phyloP scores from a whole-genome alignment of 2,113 vertebrate genomes.

The Arothron firmamentum region DNA sequence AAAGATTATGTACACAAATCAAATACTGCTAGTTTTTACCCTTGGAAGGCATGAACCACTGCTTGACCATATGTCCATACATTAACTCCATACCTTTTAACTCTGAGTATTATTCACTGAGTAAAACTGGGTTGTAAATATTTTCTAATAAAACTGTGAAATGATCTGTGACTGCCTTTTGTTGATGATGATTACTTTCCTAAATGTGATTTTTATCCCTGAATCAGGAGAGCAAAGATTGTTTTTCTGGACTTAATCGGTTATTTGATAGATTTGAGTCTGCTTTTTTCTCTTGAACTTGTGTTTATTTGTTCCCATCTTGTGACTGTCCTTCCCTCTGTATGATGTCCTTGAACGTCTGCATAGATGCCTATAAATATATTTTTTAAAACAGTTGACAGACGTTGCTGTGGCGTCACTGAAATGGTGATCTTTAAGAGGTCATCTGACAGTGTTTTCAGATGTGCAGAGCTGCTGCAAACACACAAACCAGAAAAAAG shows the following conservation, averaged over 20 bases:
- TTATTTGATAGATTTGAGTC: too few species aligned
- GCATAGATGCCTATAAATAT: too few species aligned
- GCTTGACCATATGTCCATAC: background rate
- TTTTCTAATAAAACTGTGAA: slow-evolving; percentile 40
- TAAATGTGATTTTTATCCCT: slow-evolving; percentile 3
- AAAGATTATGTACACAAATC: slow-evolving; percentile 11
- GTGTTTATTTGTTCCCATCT: too few species aligned
- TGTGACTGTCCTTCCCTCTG: too few species aligned
- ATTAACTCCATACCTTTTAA: background rate
- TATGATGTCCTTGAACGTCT: too few species aligned
- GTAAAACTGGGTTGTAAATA: slow-evolving; percentile 15
- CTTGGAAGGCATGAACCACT: slow-evolving; percentile 32
- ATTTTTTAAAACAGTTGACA: too few species aligned
- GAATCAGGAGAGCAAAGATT: too few species aligned
- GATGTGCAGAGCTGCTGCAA: slow-evolving; percentile 22
- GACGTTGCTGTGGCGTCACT: too few species aligned
- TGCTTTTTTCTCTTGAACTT: too few species aligned
- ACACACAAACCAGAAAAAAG: slow-evolving; percentile 26
- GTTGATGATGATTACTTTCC: slow-evolving; percentile 17
- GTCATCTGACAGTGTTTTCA: slow-evolving; percentile 2
- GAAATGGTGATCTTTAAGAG: too few species aligned
- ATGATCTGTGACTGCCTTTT: slow-evolving; percentile 25
- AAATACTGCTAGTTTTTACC: background rate
- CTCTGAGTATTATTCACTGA: slow-evolving; percentile 14
- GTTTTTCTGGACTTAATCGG: too few species aligned